Evolutionary conservation across 2,797 vertebrate genomes (phyloP), one percentile per base, ranked within the genome.

Genomic region (Sebastiscus tertius): DNA sequence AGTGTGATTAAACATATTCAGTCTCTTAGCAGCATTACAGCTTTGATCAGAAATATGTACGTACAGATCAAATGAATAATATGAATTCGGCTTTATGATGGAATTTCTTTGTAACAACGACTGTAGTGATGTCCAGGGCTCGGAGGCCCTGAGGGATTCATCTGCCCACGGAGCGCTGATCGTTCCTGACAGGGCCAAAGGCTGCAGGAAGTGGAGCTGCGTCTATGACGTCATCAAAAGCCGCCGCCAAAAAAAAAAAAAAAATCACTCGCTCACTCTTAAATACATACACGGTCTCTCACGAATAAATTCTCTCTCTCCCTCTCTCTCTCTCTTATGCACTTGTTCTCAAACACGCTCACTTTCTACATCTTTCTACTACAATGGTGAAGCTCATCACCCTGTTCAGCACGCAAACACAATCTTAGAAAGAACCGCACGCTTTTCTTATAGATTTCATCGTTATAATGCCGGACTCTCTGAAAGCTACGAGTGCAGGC

Each of bases 151-250:
- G 10, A n/a, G 24, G 80, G 84, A 61, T 75, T 82, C 70, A 74
- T 93, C 87, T 67, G 26, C 58, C 39, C 34, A 14, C 31, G 9
- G 52, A 89, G 81, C 6, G 5, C 72, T 82, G 91, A 93, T 89
- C 60, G 42, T 39, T 86, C 77, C 72, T 72, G 90, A 93, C 90
- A 85, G 74, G 77, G 66, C 63, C 76, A 80, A 82, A 86, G 87
- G 82, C 85, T 62, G 73, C 76, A 87, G 84, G 80, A 87, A 87
- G 72, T 67, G 10, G 13, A 78, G 76, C 72, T 63, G n/a, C 0
- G 66, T 72, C 61, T 52, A 52, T 71, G 75, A 36, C 58, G 26
- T 90, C 85, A 91, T 86, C 74, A 82, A 69, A 62, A 59, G 9
- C 58, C 49, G 26, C 76, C 74, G 24, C 24, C 24, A 24, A 24